Evolutionary conservation across 2,888 invertebrate species (phyloP), one percentile per base, ranked within the genome.

Genomic region (Perithous albicinctus): DNA sequence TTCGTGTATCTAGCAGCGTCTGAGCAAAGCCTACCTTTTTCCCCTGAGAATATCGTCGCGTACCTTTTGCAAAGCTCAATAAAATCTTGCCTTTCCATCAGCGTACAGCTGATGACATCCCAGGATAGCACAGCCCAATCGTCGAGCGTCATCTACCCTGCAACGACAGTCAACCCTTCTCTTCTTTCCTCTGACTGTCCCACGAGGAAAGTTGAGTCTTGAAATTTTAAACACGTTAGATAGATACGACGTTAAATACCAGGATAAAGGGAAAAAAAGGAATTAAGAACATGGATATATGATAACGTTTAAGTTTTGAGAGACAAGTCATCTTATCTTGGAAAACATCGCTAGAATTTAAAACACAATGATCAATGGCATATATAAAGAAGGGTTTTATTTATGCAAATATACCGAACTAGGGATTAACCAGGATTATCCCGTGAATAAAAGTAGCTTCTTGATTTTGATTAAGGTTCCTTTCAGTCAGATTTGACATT

Each of bases 71-170:
- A 54, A 59, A 69, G 77, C 32, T 59, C 80, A 48, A 64, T 70
- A 64, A 56, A 54, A 51, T 32, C 59, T 41, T 69, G 46, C 6
- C 63, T 73, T 70, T 78, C 70, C 75, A 75, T 82, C 81, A 75
- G 48, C 56, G 61, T 69, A 74, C 64, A 26, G 18, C 51, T 59
- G 64, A 78, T 70, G 74, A 64, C 70, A 35, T 72, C 18, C n/a
- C 51, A 23, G 10, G 78, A 70, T 82, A 48, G 63, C 35, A n/a
- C n/a, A n/a, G n/a, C n/a, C n/a, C 6, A 8, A 66, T 29, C 63
- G 46, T 32, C 70, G 46, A 51, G 46, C 54, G 67, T 56, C 43
- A n/a, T 74, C 78, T 51, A 78, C 59, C 63, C 20, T 20, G 15
- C 23, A n/a, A n/a, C 23, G 35, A 48, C 51, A 43, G 59, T 32